Conservation (phyloP, 2,113 vertebrate genomes). For the Anarhynchus alexandrinus region DNA sequence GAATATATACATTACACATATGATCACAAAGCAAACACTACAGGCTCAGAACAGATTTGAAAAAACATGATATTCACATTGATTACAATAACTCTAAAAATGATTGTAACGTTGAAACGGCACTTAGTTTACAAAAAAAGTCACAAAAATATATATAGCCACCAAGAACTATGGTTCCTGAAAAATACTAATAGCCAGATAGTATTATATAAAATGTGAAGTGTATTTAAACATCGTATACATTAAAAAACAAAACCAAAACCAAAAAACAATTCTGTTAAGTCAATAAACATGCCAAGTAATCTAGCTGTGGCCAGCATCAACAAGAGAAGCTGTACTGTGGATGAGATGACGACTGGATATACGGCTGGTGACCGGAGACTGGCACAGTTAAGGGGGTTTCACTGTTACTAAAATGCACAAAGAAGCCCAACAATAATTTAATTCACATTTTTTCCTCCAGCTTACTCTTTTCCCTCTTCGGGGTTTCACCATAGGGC, state of each 20-base stretch:
- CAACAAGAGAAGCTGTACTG: slow-evolving; percentile 70
- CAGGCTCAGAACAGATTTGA: slow-evolving; percentile 82
- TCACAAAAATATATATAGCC: slow-evolving; percentile 92
- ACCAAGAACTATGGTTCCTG: slow-evolving; percentile 87
- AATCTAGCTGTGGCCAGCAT: slow-evolving; percentile 76
- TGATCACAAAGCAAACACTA: slow-evolving; percentile 84
- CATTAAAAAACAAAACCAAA: slow-evolving; percentile 75
- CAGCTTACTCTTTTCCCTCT: slow-evolving; percentile 37
- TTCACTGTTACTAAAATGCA: slow-evolving; percentile 62
- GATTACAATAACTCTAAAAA: slow-evolving; percentile 88
- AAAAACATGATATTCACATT: slow-evolving; percentile 83
- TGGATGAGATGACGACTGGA: slow-evolving; percentile 71
- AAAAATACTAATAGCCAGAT: slow-evolving; percentile 88
- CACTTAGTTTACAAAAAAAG: slow-evolving; percentile 94
- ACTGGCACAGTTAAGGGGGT: slow-evolving; percentile 74
- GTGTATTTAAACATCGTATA: slow-evolving; percentile 86
- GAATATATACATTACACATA: slow-evolving; percentile 85
- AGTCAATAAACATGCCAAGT: slow-evolving; percentile 87
- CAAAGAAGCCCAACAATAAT: slow-evolving; percentile 57
- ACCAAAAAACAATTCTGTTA: slow-evolving; percentile 70
- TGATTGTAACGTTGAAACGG: slow-evolving; percentile 91
- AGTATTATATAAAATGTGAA: slow-evolving; percentile 90
- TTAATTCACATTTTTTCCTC: slow-evolving; percentile 62
- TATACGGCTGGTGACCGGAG: slow-evolving; percentile 71
- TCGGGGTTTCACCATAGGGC: slow-evolving; percentile 30